Base-by-base conservation (phyloP, 2,888 invertebrate species). In the Ceraclea dissimilis region DNA sequence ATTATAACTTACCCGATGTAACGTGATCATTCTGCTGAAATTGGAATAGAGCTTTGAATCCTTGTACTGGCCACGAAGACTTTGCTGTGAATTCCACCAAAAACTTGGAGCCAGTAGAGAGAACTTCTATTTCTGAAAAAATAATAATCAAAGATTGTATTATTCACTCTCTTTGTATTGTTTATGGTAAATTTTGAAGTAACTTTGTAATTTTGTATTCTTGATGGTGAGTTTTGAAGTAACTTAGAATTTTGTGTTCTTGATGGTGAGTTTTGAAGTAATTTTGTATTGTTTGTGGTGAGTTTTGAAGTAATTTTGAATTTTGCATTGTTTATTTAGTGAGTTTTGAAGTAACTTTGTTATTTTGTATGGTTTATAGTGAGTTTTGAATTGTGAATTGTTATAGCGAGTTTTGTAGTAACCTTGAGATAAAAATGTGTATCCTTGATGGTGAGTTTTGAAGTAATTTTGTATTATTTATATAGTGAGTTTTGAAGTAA, bases 21-120 rank as follows among this genome's bases (percentile, higher is more conserved):
- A 2, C 68, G 26, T 67, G 63, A 65, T 78, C 81, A 61, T 83
- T 82, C 66, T 79, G 82, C 65, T 86, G 85, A 67, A 87, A 88
- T 67, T 85, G 83, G 71, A 82, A 88, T 58, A 80, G 82, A 56
- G 87, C 88, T 66, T 86, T 85, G 70, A 90, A 89, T 1, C 89
- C 89, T 65, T 86, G 86, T 0, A 88, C 88, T 0, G 88, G 88
- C 68, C 81, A 81, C 57, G 83, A 85, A 1, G 90, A 90, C 72
- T 90, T 89, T 57, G 89, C 88, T 44, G 90, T 85, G 71, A 93
- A 92, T 74, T 92, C 90, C 64, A 93, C 79, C 67, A 86, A 82
- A 56, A 93, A 76, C 64, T 90, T 85, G 10, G 88, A 81, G 2
- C 90, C 89, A 13, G 88, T 89, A 51, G 92, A 92, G 61, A 90